Conservation (phyloP, 2,113 vertebrate species). For the Passerina amoena region DNA sequence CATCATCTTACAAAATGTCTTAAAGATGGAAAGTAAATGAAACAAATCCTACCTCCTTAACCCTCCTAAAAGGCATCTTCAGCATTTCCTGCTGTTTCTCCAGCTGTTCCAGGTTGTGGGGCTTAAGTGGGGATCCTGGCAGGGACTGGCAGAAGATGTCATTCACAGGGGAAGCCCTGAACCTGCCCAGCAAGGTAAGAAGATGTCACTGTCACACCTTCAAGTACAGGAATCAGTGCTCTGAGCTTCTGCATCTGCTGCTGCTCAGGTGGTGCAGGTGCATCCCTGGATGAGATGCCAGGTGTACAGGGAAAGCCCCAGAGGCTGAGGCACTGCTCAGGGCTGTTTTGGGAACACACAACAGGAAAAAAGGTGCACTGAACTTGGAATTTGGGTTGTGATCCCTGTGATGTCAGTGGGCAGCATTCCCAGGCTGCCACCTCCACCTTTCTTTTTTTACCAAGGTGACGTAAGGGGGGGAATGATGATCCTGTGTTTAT, state of each 20-base stretch:
- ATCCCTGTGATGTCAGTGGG: neutral
- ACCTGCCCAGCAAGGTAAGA: conserved; percentile 65
- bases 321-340: neutral
- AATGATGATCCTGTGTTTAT: neutral
- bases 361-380: neutral
- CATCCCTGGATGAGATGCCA: neutral
- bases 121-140: conserved; percentile 89
- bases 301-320: neutral
- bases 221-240: neutral
- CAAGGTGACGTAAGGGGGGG: neutral
- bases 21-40: neutral
- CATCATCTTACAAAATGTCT: neutral
- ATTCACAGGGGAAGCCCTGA: conserved; percentile 93
- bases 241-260: neutral
- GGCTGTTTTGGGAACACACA: neutral
- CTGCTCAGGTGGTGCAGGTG: neutral
- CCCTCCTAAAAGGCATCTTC: conserved; percentile 84
- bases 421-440: neutral
- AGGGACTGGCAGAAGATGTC: conserved; percentile 96
- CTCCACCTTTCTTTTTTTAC: neutral
- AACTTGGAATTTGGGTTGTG: neutral
- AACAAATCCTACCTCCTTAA: conserved; percentile 75
- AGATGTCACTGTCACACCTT: neutral
- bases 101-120: conserved; percentile 85
- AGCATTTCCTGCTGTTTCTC: conserved; percentile 89